Base-by-base conservation (phyloP, 2,113 vertebrate genomes). In the Toxostoma redivivum region DNA sequence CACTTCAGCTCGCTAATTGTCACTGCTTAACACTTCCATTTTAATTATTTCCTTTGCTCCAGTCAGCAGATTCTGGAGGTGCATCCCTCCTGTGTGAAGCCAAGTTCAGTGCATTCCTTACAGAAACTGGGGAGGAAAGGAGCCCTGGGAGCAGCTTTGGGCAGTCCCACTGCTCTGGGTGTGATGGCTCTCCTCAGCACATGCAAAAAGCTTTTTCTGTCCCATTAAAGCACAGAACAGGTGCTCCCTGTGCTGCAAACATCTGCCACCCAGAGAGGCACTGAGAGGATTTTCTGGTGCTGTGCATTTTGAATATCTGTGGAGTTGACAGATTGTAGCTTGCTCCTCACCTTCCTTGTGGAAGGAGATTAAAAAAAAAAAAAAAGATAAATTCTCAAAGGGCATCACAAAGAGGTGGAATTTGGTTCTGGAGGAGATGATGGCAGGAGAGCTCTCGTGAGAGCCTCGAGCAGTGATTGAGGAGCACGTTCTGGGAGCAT, bases 31-130 rank as follows among this genome's bases (percentile, higher is more conserved):
- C 67, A 91, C 88, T 86, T 81, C 38, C 40, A 57, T 80, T 87
- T 86, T 94, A 92, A 95, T 96, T 54, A 66, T 97, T 94, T 80
- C 82, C 64, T 94, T 94, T 94, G 86, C 73, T 83, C 61, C 65
- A 81, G 79, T 60, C 60, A 54, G 3, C 40, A 79, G 70, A 33
- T 86, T 90, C 74, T 16, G 31, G 71, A 86, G 67, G 22, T n/a
- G 38, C 50, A 72, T 56, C 58, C 3, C 61, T 73, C n/a, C 7
- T 19, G 25, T 76, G 89, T 78, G 77, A 86, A 86, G 76, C 64
- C 69, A 11, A 0, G 48, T 70, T 71, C 73, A 53, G 1, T 14
- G 44, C 67, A 48, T 66, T 86, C 72, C 70, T 90, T 25, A 37
- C 83, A 67, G 88, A 42, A 92, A 67, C 4, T 25, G 86, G 70